Conservation (phyloP, 2,113 vertebrate species). For the Proteles cristata region DNA sequence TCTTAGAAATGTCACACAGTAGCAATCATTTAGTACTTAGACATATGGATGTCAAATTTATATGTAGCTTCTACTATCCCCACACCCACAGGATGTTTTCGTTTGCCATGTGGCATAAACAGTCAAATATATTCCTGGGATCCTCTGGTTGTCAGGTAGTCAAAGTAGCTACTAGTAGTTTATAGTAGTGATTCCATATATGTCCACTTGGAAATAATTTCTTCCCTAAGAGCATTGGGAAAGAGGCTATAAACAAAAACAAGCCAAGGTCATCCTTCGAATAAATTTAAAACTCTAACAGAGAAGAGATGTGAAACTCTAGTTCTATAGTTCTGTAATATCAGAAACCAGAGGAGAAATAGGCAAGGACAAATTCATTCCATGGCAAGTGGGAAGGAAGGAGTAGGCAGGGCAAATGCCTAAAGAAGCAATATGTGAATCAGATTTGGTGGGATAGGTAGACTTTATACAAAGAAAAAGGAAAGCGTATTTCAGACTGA, state of each 20-base stretch:
- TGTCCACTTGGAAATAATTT: neutral
- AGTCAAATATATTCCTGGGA: neutral
- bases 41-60: neutral
- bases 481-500: neutral
- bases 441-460: neutral
- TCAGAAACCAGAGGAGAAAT: neutral
- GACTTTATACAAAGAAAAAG: neutral
- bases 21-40: neutral
- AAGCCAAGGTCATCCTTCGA: neutral
- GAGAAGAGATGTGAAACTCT: neutral
- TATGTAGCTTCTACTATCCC: neutral
- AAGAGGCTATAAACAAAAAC: neutral
- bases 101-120: neutral
- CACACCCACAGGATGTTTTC: neutral
- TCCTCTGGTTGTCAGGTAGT: neutral
- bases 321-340: neutral
- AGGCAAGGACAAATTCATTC: neutral
- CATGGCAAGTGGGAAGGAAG: neutral
- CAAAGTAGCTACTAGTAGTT: neutral
- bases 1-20: conserved; percentile 37
- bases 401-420: neutral
- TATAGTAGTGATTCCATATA: neutral
- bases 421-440: neutral
- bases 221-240: neutral
- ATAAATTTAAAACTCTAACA: neutral